Evolutionary conservation across 1,140 invertebrate genomes (phyloP), one percentile per base, ranked within the genome.

Genomic region (Caenorhabditis inopinata): DNA sequence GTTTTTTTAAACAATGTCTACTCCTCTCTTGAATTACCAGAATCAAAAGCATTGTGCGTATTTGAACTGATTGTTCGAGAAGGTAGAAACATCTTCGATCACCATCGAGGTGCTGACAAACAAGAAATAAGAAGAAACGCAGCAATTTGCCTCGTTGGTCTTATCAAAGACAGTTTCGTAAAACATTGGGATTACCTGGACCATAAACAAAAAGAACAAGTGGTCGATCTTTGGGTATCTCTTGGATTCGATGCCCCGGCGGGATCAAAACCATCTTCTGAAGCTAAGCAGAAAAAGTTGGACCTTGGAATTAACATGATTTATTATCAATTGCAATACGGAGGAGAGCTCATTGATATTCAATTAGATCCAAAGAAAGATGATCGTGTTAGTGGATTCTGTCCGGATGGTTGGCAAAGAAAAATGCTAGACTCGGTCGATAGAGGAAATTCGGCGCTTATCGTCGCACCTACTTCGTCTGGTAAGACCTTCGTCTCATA

Each of bases 401-500:
- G 47, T 46, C 87, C 87, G 0, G 87, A 88, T 75, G 86, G 74
- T 45, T 88, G 87, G 87, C 87, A 88, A 51, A 79, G 87, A 38
- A 81, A 83, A 58, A 88, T 88, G 87, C 58, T 88, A 11, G 86
- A 88, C 76, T 87, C 85, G 16, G 87, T 88, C 11, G 87, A 88
- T 74, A 74, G 82, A 77, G 86, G 87, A 46, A 80, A 88, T n/a
- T 88, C 87, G n/a, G 87, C 87, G 35, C 76, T 88, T 35, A 88
- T 88, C 79, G 81, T 88, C 14, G 87, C 87, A 11, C 87, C 87
- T 4, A 88, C 87, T n/a, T 88, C 87, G 16, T 87, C 87, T 38
- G 87, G 87, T 81, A 88, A 88, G 75, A 88, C 87, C 1, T 88
- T 88, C 82, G 87, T 88, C 12, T 88, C 87, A 0, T 88, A 88